Conservation (phyloP, 2,888 invertebrate species). For the Amaurobius ferox region DNA sequence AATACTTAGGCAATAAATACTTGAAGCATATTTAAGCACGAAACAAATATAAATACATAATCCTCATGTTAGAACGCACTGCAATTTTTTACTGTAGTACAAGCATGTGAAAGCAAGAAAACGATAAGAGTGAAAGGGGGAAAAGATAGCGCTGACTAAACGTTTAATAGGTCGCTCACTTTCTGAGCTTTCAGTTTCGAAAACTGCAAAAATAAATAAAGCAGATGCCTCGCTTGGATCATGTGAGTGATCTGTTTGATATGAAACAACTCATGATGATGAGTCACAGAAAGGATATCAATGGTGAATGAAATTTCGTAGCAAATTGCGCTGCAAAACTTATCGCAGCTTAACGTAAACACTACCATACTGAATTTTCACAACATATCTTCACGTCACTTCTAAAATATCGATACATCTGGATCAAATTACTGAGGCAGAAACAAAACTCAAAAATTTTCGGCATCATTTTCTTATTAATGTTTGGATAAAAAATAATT, state of each 20-base stretch:
- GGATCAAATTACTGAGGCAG: background rate
- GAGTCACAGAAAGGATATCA: conserved; percentile 28
- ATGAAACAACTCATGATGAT: conserved; percentile 12
- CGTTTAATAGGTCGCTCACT: conserved; percentile 20
- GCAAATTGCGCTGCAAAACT: background rate
- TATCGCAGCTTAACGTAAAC: conserved; percentile 7
- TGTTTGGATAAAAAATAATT: too few species aligned
- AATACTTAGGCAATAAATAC: too few species aligned
- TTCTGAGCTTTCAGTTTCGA: conserved; percentile 1
- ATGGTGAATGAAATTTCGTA: background rate
- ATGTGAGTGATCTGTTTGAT: background rate
- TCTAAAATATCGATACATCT: background rate
- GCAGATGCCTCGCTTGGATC: background rate
- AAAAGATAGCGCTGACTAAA: background rate
- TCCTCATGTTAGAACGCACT: too few species aligned
- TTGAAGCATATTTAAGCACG: too few species aligned
- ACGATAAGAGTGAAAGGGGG: background rate
- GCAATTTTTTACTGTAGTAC: background rate
- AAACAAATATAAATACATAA: too few species aligned
- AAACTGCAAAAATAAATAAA: background rate
- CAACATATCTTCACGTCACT: conserved; percentile 3
- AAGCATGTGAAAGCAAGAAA: background rate
- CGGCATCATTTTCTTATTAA: background rate
- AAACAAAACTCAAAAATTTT: background rate
- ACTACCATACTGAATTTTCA: conserved; percentile 2